A percentile compares a stretch with the other conserved stretches of the same genome.
Evolutionary conservation across 2,888 invertebrate genomes (phyloP).

Genomic region (Cantharis rufa): DNA sequence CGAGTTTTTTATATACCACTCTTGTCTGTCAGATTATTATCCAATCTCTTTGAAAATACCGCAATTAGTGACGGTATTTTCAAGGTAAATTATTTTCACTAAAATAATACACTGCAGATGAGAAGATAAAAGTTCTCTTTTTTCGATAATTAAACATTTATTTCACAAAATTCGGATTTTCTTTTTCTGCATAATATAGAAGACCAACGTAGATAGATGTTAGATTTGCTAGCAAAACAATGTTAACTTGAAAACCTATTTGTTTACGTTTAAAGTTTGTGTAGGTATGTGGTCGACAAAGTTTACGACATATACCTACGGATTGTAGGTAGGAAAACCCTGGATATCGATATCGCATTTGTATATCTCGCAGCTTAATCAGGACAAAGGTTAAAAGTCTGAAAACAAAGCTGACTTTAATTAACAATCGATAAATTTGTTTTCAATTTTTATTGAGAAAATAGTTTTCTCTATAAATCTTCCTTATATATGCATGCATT

Average conservation of each 20-base stretch:
- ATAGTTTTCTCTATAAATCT: not conserved
- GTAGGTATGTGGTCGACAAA: slow-evolving; percentile 25
- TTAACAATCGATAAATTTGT: not conserved
- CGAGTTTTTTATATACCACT: not conserved
- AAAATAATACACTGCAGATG: not conserved
- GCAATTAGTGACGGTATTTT: slow-evolving; percentile 4
- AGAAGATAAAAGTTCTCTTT: not conserved
- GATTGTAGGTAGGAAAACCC: slow-evolving; percentile 33
- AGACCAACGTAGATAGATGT: not conserved
- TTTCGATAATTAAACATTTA: not conserved
- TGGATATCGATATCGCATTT: slow-evolving; percentile 30
- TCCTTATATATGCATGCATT: not conserved
- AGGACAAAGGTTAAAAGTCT: slow-evolving; percentile 9
- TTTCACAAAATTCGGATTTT: not conserved
- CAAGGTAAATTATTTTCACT: not conserved
- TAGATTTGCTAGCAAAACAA: not conserved
- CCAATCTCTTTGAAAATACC: slow-evolving; percentile 2
- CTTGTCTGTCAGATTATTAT: slow-evolving; percentile 1
- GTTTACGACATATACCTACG: slow-evolving; percentile 33
- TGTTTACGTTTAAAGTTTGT: slow-evolving; percentile 17
- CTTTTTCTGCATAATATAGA: not conserved
- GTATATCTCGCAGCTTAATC: not conserved
- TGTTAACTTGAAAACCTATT: slow-evolving; percentile 8
- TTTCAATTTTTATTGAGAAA: not conserved
- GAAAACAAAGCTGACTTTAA: not conserved